These are phyloP conservation scores for Nannoperca obscura DNA, from an alignment of 2,797 vertebrate genomes.

Conservation along the genomic window DNA sequence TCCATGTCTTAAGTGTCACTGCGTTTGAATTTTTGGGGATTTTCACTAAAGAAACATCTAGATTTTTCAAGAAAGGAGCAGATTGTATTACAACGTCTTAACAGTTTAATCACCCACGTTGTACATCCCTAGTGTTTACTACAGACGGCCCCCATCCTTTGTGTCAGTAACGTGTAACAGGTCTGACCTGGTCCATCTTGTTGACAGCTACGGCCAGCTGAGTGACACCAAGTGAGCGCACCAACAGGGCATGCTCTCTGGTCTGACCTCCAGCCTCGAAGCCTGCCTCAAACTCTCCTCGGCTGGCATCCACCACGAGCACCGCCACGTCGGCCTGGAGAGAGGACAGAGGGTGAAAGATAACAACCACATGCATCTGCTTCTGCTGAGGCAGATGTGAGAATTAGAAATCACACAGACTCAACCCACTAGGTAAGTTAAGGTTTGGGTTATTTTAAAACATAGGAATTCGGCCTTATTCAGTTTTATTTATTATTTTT, in stretches of 20 bases:
- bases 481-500: too few species aligned
- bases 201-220: conserved; percentile 97
- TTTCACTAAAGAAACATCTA: not conserved
- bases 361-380: not conserved
- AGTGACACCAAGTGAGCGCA: conserved; percentile 97
- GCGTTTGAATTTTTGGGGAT: not conserved
- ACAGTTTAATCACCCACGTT: not conserved
- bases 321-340: conserved; percentile 95
- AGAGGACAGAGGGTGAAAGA: not conserved
- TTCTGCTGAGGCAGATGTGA: not conserved
- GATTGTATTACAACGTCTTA: not conserved
- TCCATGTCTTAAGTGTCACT: not conserved
- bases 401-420: conserved; percentile 10
- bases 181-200: conserved; percentile 98
- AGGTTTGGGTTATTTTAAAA: too few species aligned
- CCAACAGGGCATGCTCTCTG: conserved; percentile 94
- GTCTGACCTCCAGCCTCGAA: conserved; percentile 98
- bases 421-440: not conserved
- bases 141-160: not conserved
- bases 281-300: conserved; percentile 98
- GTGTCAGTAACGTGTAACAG: not conserved
- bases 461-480: not conserved
- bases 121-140: not conserved
- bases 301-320: conserved; percentile 96
- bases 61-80: not conserved